A percentile compares a stretch with the other conserved stretches of the same genome.
Conservation (phyloP, 2,888 invertebrate species). For the Agonopterix heracliana region DNA sequence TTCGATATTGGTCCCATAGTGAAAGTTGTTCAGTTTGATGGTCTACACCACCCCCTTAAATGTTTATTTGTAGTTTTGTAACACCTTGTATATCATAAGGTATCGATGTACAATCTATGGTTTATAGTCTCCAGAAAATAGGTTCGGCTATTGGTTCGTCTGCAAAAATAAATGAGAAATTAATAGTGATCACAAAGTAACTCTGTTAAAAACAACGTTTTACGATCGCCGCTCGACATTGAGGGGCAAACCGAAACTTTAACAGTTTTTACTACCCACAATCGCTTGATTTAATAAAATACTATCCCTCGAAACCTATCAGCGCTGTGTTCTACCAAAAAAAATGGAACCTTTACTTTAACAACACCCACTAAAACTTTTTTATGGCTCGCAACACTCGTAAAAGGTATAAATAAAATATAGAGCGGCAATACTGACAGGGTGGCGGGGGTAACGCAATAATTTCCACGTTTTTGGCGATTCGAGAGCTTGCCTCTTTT, state of each 20-base stretch:
- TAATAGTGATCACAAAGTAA: not conserved
- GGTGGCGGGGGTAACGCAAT: constrained; percentile 43
- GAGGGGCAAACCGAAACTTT: constrained; percentile 1
- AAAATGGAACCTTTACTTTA: constrained; percentile 48
- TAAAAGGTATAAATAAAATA: constrained; percentile 68
- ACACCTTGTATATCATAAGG: no score
- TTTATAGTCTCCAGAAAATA: not conserved
- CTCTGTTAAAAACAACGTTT: constrained; percentile 13
- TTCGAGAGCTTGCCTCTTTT: constrained; percentile 58
- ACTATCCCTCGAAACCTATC: constrained; percentile 40
- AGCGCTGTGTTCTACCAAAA: constrained; percentile 41
- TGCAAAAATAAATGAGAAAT: not conserved
- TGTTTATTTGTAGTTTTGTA: no score
- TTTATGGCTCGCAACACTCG: constrained; percentile 64
- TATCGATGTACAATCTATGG: no score
- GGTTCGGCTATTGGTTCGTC: not conserved
- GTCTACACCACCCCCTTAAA: no score
- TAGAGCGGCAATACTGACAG: constrained; percentile 55
- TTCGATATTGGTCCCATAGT: no score
- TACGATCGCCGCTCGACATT: not conserved
- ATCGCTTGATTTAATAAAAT: constrained; percentile 39
- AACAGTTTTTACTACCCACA: constrained; percentile 14
- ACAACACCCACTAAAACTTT: constrained; percentile 66
- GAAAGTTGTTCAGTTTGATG: no score
- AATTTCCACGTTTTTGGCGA: constrained; percentile 65